phyloP scores from a whole-genome alignment of 2,888 invertebrate genomes.

The Venustoraphidia nigricollis region DNA sequence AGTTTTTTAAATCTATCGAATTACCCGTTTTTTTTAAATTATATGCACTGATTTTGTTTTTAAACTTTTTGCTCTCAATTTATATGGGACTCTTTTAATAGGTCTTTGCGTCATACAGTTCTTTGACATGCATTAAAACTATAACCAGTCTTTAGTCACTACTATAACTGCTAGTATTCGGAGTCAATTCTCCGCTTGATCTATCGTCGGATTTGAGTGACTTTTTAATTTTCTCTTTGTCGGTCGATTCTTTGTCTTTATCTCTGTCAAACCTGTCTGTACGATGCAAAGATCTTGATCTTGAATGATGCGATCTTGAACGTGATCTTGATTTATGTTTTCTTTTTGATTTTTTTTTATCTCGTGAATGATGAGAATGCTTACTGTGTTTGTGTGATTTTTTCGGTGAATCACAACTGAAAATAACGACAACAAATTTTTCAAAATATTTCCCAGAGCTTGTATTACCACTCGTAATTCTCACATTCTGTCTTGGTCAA shows the following conservation, averaged over 20 bases:
- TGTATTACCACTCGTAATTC: too few species aligned
- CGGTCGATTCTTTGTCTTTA: not conserved
- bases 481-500: too few species aligned
- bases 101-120: too few species aligned
- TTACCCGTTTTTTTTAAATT: too few species aligned
- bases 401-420: not conserved
- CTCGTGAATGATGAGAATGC: not conserved
- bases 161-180: constrained; percentile 1
- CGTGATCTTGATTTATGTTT: constrained; percentile 17
- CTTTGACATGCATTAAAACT: too few species aligned
- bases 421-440: too few species aligned
- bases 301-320: constrained; percentile 2
- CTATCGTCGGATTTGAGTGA: not conserved
- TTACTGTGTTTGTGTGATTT: constrained; percentile 2
- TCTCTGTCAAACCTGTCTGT: not conserved
- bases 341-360: constrained; percentile 22
- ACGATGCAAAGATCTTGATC: not conserved
- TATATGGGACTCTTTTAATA: too few species aligned
- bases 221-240: not conserved
- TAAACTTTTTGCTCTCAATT: too few species aligned
- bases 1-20: too few species aligned
- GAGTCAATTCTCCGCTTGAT: not conserved
- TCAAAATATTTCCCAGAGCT: too few species aligned
- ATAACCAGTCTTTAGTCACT: not conserved
- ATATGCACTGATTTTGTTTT: too few species aligned